Evolutionary conservation across 2,797 vertebrate species (phyloP).

Genomic region (Limosa lapponica): DNA sequence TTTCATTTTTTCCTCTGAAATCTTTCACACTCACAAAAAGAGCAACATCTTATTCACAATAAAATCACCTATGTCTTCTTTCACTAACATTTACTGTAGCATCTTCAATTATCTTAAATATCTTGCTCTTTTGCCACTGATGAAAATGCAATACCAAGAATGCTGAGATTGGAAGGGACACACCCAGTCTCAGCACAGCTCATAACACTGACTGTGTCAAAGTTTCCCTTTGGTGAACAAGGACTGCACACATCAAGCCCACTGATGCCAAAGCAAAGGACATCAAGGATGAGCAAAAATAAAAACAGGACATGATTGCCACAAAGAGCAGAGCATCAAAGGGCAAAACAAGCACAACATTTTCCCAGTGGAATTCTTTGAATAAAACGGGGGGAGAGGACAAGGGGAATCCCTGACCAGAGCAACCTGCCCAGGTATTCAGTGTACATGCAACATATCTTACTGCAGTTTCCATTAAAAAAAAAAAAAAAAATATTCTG

Average conservation of each 20-base stretch:
- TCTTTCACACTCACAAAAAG: not conserved
- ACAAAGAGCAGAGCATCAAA: not conserved
- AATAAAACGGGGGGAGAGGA: not conserved
- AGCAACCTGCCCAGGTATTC: not conserved
- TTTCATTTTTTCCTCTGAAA: not conserved
- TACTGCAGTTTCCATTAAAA: too few species aligned
- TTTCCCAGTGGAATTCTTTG: not conserved
- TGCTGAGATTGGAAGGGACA: not conserved
- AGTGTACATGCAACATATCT: fast-evolving
- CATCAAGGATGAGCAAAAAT: not conserved
- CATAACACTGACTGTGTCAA: not conserved
- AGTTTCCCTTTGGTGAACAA: not conserved
- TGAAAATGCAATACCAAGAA: not conserved
- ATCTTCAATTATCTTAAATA: not conserved
- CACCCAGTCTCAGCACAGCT: not conserved
- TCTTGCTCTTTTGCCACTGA: not conserved
- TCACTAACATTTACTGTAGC: not conserved
- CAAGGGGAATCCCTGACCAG: not conserved
- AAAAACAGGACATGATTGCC: not conserved
- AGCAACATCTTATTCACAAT: not conserved
- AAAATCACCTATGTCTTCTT: not conserved
- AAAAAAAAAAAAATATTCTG: too few species aligned
- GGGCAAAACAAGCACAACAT: not conserved
- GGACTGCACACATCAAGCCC: not conserved
- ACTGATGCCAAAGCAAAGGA: not conserved